phyloP scores from a whole-genome alignment of 2,797 vertebrate genomes.

The Dallia pectoralis region DNA sequence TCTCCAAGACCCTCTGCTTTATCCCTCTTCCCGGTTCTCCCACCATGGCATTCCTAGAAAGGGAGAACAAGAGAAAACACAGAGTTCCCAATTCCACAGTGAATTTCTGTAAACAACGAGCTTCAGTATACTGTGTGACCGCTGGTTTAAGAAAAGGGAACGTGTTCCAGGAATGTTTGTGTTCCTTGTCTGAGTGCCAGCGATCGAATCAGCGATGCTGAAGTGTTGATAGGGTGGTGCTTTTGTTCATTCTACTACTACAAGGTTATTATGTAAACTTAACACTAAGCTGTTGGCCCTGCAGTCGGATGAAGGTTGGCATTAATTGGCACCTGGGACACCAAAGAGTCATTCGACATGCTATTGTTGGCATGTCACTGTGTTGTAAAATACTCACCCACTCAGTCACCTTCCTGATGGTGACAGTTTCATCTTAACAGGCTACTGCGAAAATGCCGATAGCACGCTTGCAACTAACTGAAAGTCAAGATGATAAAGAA shows the following conservation, averaged over 20 bases:
- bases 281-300: too few relatives aligned
- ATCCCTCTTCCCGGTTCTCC: slow-evolving; percentile 39
- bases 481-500: too few relatives aligned
- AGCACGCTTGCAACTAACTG: too few relatives aligned
- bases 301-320: too few relatives aligned
- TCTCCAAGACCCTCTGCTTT: slow-evolving; percentile 47
- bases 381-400: too few relatives aligned
- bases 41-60: neutral
- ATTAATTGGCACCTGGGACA: too few relatives aligned
- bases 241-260: neutral
- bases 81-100: slow-evolving; percentile 1
- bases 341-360: too few relatives aligned
- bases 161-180: neutral
- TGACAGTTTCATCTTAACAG: too few relatives aligned
- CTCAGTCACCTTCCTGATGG: too few relatives aligned
- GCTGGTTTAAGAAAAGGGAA: neutral
- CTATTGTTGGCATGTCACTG: too few relatives aligned
- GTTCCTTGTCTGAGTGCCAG: slow-evolving; percentile 22
- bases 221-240: neutral
- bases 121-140: slow-evolving; percentile 15
- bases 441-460: too few relatives aligned
- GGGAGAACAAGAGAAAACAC: neutral
- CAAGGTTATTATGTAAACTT: too few relatives aligned
- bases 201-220: neutral
- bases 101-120: slow-evolving; percentile 55